phyloP scores from a whole-genome alignment of 2,797 vertebrate genomes.

The Gymnoscopelus microlampas region DNA sequence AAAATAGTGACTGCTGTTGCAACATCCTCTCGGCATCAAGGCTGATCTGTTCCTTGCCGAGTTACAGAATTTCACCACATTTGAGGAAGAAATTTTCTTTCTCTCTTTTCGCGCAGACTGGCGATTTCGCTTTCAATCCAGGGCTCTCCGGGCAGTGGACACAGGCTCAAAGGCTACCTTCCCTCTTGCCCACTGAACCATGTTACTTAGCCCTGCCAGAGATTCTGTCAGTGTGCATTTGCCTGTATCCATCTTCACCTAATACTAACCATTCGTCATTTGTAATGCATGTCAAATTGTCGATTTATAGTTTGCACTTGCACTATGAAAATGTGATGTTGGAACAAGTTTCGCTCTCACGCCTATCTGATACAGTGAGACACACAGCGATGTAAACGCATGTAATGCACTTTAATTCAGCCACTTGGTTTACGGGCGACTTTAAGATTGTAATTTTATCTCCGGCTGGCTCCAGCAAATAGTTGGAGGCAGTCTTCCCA shows the following conservation, averaged over 20 bases:
- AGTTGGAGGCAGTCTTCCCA: slow-evolving; percentile 45
- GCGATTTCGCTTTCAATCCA: slow-evolving; percentile 48
- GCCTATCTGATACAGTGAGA: slow-evolving; percentile 42
- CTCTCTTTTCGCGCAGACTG: slow-evolving; percentile 29
- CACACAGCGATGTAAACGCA: slow-evolving; percentile 62
- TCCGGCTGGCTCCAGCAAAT: slow-evolving; percentile 48
- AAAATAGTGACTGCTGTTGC: slow-evolving; percentile 60
- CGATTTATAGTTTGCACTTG: slow-evolving; percentile 72
- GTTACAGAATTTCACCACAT: slow-evolving; percentile 53
- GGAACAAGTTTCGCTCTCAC: slow-evolving; percentile 47
- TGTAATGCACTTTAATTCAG: slow-evolving; percentile 62
- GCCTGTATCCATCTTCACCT: slow-evolving; percentile 73
- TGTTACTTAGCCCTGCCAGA: slow-evolving; percentile 48
- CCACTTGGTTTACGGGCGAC: slow-evolving; percentile 67
- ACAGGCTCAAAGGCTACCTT: slow-evolving; percentile 7
- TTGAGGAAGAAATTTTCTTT: slow-evolving; percentile 45
- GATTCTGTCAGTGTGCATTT: slow-evolving; percentile 67
- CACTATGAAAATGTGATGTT: slow-evolving; percentile 65
- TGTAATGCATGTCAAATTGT: slow-evolving; percentile 74
- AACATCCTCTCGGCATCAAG: slow-evolving; percentile 54
- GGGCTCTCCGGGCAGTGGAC: slow-evolving; percentile 27
- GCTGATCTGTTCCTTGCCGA: slow-evolving; percentile 39
- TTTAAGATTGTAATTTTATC: slow-evolving; percentile 71
- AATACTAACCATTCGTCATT: slow-evolving; percentile 58
- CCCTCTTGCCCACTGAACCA: slow-evolving; percentile 51